Evolutionary conservation across 2,113 vertebrate genomes (phyloP).

Genomic region (Marmota flaviventris): DNA sequence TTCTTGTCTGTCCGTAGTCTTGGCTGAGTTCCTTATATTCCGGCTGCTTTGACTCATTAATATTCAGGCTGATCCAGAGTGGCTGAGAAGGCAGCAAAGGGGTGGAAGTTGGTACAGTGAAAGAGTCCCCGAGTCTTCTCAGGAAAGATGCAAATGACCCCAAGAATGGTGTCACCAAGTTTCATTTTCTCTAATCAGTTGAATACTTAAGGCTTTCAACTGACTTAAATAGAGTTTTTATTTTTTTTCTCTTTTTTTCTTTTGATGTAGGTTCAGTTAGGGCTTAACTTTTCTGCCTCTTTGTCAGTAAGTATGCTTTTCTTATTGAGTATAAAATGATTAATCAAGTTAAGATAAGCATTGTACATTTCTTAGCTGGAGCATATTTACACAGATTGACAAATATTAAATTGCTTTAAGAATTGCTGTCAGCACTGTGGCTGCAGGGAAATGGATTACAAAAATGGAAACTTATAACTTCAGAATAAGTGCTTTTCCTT

Average conservation of each 20-base stretch:
- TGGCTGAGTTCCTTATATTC: constrained; percentile 70
- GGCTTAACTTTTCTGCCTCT: constrained; percentile 50
- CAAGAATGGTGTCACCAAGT: constrained; percentile 42
- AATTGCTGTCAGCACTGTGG: not conserved
- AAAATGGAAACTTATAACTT: constrained; percentile 9
- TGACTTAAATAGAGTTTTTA: constrained; percentile 60
- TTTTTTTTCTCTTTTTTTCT: not conserved
- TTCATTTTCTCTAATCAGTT: constrained; percentile 53
- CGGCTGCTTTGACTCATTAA: constrained; percentile 71
- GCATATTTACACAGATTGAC: constrained; percentile 55
- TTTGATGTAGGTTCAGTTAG: constrained; percentile 63
- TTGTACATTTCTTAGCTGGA: constrained; percentile 22
- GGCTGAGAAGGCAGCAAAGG: constrained; percentile 57
- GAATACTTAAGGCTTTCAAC: constrained; percentile 64
- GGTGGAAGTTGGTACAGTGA: constrained; percentile 54
- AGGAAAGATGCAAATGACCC: constrained; percentile 71
- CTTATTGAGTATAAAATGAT: constrained; percentile 51
- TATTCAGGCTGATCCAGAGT: constrained; percentile 70
- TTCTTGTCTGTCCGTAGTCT: constrained; percentile 78
- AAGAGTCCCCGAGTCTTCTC: constrained; percentile 35
- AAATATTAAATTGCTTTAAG: constrained; percentile 54
- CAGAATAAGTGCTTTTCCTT: constrained; percentile 51
- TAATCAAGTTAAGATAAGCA: constrained; percentile 29
- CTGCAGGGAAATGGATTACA: constrained; percentile 43
- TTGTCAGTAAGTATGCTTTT: constrained; percentile 63